Conservation (phyloP, 2,888 invertebrate genomes). For the Phytoseiulus persimilis region DNA sequence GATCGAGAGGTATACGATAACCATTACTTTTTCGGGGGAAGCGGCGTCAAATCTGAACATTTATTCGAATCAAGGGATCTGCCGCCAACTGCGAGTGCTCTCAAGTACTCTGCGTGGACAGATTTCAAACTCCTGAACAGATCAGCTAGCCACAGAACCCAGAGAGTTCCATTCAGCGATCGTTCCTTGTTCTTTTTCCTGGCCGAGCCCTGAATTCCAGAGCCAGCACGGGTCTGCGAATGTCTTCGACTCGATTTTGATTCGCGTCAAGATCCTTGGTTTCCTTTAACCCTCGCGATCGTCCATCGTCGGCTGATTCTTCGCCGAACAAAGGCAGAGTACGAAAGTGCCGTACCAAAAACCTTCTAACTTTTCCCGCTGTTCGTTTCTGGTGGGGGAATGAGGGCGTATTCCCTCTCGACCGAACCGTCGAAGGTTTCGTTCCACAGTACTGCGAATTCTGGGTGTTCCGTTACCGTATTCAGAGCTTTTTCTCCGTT, state of each 20-base stretch:
- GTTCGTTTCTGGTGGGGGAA: neutral
- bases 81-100: too few species aligned
- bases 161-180: too few species aligned
- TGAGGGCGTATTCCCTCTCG: neutral
- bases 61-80: too few species aligned
- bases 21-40: too few species aligned
- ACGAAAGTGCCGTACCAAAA: neutral
- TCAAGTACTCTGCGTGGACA: too few species aligned
- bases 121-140: too few species aligned
- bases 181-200: too few species aligned
- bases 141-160: too few species aligned
- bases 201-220: too few species aligned
- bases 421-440: neutral
- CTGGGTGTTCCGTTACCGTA: neutral
- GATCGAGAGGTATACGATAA: too few species aligned
- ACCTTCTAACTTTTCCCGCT: neutral
- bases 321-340: neutral
- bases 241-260: neutral
- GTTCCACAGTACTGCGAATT: neutral
- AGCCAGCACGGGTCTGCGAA: too few species aligned
- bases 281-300: neutral
- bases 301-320: neutral
- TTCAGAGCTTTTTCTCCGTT: neutral
- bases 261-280: neutral
- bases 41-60: too few species aligned